A percentile compares a stretch with the other conserved stretches of the same genome.
Conservation (phyloP, 2,888 invertebrate genomes). For the Chydorus sphaericus region DNA sequence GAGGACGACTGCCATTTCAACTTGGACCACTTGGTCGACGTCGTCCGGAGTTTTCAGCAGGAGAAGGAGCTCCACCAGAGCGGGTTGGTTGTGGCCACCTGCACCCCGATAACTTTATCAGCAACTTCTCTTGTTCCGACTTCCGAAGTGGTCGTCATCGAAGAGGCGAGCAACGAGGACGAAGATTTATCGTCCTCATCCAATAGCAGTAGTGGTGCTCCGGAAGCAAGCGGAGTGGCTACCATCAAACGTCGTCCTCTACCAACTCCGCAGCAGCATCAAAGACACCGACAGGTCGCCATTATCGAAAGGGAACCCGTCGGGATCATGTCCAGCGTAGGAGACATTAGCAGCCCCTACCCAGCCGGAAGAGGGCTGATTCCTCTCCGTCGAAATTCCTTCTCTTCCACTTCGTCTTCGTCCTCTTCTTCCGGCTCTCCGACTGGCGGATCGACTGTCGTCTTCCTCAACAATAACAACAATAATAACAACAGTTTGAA, state of each 20-base stretch:
- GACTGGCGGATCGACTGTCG: neutral
- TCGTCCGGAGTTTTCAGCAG: conserved; percentile 20
- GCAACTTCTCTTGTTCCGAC: neutral
- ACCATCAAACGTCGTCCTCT: neutral
- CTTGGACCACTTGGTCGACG: conserved; percentile 21
- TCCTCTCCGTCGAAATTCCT: neutral
- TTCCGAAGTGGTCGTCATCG: neutral
- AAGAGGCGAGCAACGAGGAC: neutral
- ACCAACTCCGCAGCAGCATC: neutral
- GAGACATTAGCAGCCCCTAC: neutral
- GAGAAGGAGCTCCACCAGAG: conserved; percentile 12
- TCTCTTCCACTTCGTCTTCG: neutral
- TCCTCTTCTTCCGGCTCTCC: neutral
- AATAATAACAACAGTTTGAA: neutral
- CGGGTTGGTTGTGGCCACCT: neutral
- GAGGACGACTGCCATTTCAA: conserved; percentile 19
- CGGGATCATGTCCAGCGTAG: neutral
- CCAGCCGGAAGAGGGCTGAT: neutral
- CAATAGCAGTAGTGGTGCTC: too few species aligned
- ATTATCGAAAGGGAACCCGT: neutral
- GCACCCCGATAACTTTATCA: neutral
- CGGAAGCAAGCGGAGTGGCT: neutral
- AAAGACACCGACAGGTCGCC: neutral
- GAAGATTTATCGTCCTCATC: neutral
- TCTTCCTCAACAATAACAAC: conserved; percentile 5